phyloP scores from a whole-genome alignment of 2,797 vertebrate species.

The Brachyrhaphis roseni region DNA sequence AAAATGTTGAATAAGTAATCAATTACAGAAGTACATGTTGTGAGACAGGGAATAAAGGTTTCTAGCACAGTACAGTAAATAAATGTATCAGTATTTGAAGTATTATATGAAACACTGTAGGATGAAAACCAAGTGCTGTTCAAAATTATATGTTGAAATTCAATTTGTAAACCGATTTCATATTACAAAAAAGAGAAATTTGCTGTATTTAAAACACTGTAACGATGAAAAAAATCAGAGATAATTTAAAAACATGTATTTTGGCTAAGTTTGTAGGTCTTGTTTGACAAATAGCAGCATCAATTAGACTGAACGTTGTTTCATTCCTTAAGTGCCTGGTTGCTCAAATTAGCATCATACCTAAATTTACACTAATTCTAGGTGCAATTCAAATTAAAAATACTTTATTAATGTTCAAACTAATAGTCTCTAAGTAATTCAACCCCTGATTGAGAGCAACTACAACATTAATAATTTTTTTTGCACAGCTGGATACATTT shows the following conservation, averaged over 20 bases:
- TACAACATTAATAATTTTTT: too few relatives aligned
- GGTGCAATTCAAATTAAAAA: background rate
- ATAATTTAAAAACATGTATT: background rate
- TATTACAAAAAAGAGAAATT: background rate
- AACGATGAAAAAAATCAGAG: background rate
- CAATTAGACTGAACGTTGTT: background rate
- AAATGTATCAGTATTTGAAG: background rate
- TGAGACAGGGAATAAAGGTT: too few relatives aligned
- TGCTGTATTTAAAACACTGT: background rate
- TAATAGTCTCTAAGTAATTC: background rate
- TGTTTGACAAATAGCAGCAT: background rate
- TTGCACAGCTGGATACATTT: background rate
- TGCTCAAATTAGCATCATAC: background rate
- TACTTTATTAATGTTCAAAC: background rate
- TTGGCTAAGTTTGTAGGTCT: background rate
- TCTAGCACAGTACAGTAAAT: background rate
- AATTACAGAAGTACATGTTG: too few relatives aligned
- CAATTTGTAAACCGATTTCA: background rate
- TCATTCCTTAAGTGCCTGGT: background rate
- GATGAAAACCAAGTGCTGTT: background rate
- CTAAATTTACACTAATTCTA: background rate
- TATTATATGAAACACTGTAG: background rate
- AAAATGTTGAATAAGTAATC: too few relatives aligned
- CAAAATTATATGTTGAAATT: background rate
- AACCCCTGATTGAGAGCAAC: too few relatives aligned